These are phyloP conservation scores for Argyresthia goedartella DNA, from an alignment of 2,888 invertebrate genomes.

Conservation along the genomic window DNA sequence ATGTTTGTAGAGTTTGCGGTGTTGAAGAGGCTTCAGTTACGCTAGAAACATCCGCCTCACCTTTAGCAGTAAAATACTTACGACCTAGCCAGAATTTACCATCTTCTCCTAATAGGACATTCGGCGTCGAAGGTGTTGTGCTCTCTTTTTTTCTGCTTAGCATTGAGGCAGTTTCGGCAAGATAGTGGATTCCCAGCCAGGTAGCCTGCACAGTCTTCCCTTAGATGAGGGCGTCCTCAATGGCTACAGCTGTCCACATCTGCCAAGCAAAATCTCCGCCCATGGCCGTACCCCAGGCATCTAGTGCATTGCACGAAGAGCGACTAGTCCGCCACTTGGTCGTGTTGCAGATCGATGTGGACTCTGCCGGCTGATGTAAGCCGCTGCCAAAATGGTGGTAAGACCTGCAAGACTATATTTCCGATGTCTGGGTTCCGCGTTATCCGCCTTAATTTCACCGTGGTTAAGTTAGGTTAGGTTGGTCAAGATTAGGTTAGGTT, in stretches of 20 bases:
- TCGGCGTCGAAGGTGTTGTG: slow-evolving; percentile 8
- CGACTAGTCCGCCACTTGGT: too few species aligned
- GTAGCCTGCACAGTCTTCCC: slow-evolving; percentile 8
- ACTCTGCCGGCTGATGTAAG: too few species aligned
- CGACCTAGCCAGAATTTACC: too few species aligned
- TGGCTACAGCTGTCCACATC: slow-evolving; percentile 15
- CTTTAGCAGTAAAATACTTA: slow-evolving; percentile 15
- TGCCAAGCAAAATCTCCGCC: too few species aligned
- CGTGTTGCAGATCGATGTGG: too few species aligned
- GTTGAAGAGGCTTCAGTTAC: background rate
- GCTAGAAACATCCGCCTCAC: background rate
- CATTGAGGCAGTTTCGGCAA: slow-evolving; percentile 10
- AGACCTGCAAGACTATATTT: too few species aligned
- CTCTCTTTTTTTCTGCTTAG: background rate
- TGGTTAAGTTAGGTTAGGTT: slow-evolving; percentile 1
- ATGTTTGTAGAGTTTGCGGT: background rate
- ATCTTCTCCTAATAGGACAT: slow-evolving; percentile 11
- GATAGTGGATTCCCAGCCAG: slow-evolving; percentile 4
- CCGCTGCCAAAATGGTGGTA: too few species aligned
- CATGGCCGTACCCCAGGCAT: too few species aligned
- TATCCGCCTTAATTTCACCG: background rate
- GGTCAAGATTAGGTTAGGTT: background rate
- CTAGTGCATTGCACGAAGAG: too few species aligned
- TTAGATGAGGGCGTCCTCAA: slow-evolving; percentile 13
- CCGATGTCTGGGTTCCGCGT: too few species aligned